phyloP scores from a whole-genome alignment of 2,888 invertebrate genomes.

The Tenthredo amoena region DNA sequence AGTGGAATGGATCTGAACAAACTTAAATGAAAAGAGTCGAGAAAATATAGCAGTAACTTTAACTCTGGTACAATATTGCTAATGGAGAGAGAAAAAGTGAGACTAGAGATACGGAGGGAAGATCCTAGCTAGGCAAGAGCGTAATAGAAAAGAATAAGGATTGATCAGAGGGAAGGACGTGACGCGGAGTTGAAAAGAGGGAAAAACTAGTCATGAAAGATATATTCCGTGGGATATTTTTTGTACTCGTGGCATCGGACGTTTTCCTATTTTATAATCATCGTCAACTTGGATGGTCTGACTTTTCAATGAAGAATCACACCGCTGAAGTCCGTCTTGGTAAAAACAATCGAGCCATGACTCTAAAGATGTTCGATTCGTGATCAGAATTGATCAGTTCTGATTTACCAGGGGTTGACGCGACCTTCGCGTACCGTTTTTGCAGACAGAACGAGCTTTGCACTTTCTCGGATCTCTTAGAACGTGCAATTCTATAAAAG shows the following conservation, averaged over 20 bases:
- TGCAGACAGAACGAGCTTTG: background rate
- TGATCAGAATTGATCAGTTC: conserved; percentile 19
- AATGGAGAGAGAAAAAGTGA: conserved; percentile 3
- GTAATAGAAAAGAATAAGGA: conserved; percentile 8
- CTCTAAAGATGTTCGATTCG: conserved; percentile 12
- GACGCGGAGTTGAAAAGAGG: background rate
- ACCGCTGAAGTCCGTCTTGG: background rate
- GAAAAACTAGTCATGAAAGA: background rate
- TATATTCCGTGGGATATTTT: background rate
- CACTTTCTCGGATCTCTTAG: background rate
- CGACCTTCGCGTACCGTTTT: background rate
- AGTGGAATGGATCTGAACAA: background rate
- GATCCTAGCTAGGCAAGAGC: background rate
- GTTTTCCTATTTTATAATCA: background rate
- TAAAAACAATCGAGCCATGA: conserved; percentile 2
- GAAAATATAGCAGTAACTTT: background rate
- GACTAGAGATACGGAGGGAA: background rate
- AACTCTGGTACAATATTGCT: background rate
- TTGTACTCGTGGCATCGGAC: background rate
- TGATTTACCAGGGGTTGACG: background rate
- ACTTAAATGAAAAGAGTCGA: background rate
- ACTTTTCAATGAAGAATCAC: background rate
- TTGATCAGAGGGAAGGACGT: background rate
- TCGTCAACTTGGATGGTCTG: background rate
- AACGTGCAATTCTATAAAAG: background rate